Evolutionary conservation across 2,113 vertebrate genomes (phyloP).

Genomic region (Potamarius usumacintae): DNA sequence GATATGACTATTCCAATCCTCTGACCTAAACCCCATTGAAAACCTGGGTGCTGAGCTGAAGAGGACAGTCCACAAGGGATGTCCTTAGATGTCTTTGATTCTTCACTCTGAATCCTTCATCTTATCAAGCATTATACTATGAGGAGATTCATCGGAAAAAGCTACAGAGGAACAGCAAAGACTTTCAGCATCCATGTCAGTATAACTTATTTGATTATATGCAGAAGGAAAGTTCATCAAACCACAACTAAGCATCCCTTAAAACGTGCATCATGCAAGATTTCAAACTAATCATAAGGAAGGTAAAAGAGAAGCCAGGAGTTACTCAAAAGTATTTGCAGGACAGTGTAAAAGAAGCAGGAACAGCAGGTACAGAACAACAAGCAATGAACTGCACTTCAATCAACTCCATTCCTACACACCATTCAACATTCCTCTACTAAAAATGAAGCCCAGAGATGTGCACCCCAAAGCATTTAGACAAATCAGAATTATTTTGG

Average conservation of each 20-base stretch:
- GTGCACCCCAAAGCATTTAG: neutral
- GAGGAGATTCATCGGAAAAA: neutral
- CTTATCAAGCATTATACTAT: neutral
- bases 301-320: too few relatives aligned
- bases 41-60: neutral
- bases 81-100: neutral
- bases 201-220: too few relatives aligned
- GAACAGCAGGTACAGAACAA: neutral
- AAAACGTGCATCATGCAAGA: too few relatives aligned
- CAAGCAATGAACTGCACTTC: neutral
- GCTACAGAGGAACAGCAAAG: too few relatives aligned
- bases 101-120: neutral
- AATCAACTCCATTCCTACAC: neutral
- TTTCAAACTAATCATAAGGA: too few relatives aligned
- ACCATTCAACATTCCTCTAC: neutral
- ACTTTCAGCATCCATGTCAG: too few relatives aligned
- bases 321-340: too few relatives aligned
- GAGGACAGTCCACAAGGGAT: neutral
- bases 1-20: neutral
- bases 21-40: neutral
- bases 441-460: neutral
- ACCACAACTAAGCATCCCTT: too few relatives aligned
- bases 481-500: neutral
- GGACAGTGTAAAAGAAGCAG: neutral
- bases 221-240: too few relatives aligned